Evolutionary conservation across 2,888 invertebrate genomes (phyloP).

Genomic region (Lepidocyrtinus sp.): DNA sequence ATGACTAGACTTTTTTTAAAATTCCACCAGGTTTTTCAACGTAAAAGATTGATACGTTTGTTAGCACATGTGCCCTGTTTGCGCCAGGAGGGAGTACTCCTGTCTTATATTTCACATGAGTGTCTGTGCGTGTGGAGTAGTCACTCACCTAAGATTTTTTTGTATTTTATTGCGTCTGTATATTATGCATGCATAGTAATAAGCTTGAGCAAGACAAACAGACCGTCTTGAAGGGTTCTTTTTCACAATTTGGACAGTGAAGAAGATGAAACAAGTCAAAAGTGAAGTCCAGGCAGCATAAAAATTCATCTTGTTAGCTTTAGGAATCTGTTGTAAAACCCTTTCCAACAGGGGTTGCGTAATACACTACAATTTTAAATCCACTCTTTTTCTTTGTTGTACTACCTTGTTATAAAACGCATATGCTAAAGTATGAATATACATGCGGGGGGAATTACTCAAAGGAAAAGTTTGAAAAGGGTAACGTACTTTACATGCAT

Average conservation of each 20-base stretch:
- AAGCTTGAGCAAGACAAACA: not conserved
- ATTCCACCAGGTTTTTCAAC: no score
- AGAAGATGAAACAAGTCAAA: slow-evolving; percentile 54
- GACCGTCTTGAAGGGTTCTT: not conserved
- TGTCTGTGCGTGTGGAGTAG: no score
- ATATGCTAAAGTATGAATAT: not conserved
- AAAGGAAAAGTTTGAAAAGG: not conserved
- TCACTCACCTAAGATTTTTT: not conserved
- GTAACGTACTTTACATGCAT: slow-evolving; percentile 34
- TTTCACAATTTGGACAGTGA: slow-evolving; percentile 38
- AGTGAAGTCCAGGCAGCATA: slow-evolving; percentile 64
- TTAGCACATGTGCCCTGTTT: no score
- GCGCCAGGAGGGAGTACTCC: no score
- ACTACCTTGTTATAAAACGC: no score
- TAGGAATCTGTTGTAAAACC: slow-evolving; percentile 1
- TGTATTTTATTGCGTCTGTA: not conserved
- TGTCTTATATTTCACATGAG: no score
- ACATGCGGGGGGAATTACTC: not conserved
- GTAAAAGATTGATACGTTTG: no score
- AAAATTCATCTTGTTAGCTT: slow-evolving; percentile 63
- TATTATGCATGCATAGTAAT: not conserved
- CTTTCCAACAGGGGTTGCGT: slow-evolving; percentile 26
- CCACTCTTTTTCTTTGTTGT: slow-evolving; percentile 24
- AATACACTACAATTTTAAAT: slow-evolving; percentile 39
- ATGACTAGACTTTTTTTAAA: no score